phyloP scores from a whole-genome alignment of 2,113 vertebrate genomes.

The Orthochromis indermauri region DNA sequence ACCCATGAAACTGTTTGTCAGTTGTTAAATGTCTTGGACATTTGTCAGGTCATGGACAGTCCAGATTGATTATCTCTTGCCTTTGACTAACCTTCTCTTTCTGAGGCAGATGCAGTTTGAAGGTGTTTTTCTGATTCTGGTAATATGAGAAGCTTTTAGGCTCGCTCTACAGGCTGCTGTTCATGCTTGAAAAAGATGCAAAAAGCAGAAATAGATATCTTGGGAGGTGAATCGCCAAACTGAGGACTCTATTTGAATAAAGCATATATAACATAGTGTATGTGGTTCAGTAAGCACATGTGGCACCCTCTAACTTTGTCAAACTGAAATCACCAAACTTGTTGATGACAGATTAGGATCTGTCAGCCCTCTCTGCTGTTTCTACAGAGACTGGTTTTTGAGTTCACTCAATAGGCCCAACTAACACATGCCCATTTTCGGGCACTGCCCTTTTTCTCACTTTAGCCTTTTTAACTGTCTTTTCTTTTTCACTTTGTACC shows the following conservation, averaged over 20 bases:
- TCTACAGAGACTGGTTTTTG: neutral
- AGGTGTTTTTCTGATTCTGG: neutral
- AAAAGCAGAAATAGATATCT: neutral
- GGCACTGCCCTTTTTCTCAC: neutral
- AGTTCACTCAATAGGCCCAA: neutral
- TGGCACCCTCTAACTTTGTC: neutral
- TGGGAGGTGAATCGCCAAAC: neutral
- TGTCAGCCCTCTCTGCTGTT: neutral
- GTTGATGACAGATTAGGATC: neutral
- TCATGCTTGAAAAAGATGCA: neutral
- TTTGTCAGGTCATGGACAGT: neutral
- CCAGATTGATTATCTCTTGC: neutral
- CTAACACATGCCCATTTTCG: neutral
- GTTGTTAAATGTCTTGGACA: neutral
- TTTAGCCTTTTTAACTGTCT: neutral
- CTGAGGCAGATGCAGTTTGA: neutral
- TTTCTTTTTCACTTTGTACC: neutral
- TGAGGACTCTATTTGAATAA: neutral
- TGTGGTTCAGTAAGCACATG: neutral
- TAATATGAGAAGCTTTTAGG: neutral
- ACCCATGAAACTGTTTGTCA: neutral
- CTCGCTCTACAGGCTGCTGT: neutral
- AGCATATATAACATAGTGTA: neutral
- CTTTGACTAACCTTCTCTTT: neutral
- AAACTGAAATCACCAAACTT: neutral